Conservation (phyloP, 2,113 vertebrate genomes). For the Gambusia affinis region DNA sequence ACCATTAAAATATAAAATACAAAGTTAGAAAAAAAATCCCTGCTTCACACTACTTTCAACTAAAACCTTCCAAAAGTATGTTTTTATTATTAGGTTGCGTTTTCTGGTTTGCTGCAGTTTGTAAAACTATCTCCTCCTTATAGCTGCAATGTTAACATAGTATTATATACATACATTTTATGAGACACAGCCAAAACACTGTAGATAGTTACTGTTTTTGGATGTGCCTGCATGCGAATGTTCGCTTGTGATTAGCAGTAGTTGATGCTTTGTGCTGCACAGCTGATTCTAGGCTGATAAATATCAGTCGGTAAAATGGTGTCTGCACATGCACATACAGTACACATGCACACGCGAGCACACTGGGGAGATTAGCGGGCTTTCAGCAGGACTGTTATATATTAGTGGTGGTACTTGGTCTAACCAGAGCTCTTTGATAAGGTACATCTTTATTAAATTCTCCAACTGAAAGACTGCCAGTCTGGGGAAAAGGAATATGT, state of each 20-base stretch:
- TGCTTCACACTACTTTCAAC: slow-evolving; percentile 38
- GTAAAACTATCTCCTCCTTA: slow-evolving; percentile 55
- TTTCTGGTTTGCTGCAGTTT: slow-evolving; percentile 19
- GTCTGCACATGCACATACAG: slow-evolving; percentile 33
- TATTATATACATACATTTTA: slow-evolving; percentile 30
- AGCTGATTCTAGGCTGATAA: slow-evolving; percentile 88
- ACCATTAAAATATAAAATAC: slow-evolving; percentile 6
- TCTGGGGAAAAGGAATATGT: slow-evolving; percentile 89
- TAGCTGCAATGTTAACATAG: slow-evolving; percentile 44
- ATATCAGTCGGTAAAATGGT: slow-evolving; percentile 84
- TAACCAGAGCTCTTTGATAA: slow-evolving; percentile 94
- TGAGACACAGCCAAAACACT: slow-evolving; percentile 42
- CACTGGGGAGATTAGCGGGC: slow-evolving; percentile 81
- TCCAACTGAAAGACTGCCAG: slow-evolving; percentile 88
- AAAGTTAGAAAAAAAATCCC: neutral
- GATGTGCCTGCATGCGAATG: slow-evolving; percentile 17
- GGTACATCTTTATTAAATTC: slow-evolving; percentile 98
- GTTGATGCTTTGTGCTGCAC: slow-evolving; percentile 84
- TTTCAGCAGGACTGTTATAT: slow-evolving; percentile 91
- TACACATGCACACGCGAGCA: slow-evolving; percentile 64
- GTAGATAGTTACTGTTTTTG: slow-evolving; percentile 31
- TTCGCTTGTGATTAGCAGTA: slow-evolving; percentile 48
- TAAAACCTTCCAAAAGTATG: slow-evolving; percentile 36
- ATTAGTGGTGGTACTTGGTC: slow-evolving; percentile 91
- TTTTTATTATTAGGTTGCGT: slow-evolving; percentile 35